Evolutionary conservation across 2,113 vertebrate genomes (phyloP).

Genomic region (Hemiscyllium ocellatum): DNA sequence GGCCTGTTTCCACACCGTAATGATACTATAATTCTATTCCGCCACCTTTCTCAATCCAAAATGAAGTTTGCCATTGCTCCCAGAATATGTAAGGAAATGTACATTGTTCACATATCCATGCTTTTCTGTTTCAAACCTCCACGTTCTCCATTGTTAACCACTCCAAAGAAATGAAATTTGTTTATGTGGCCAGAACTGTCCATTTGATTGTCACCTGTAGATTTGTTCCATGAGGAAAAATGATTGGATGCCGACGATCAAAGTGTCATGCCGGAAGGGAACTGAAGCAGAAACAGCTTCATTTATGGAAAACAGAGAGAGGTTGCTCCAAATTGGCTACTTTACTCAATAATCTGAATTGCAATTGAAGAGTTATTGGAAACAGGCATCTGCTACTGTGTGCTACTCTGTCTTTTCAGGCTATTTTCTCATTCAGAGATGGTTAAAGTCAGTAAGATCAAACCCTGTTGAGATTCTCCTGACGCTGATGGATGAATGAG

Average conservation of each 20-base stretch:
- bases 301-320: background rate
- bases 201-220: constrained; percentile 1
- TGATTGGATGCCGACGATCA: constrained; percentile 1
- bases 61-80: background rate
- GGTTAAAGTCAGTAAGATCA: constrained; percentile 24
- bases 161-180: no score
- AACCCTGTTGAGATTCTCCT: constrained; percentile 9
- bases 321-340: background rate
- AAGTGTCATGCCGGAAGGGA: background rate
- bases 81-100: background rate
- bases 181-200: background rate
- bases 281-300: background rate
- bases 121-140: background rate
- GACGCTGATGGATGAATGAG: constrained; percentile 19
- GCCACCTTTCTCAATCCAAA: background rate
- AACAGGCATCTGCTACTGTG: constrained; percentile 24
- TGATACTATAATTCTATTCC: no score
- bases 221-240: background rate
- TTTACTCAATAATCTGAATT: background rate
- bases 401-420: constrained; percentile 24
- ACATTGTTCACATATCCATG: background rate
- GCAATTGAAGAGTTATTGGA: background rate
- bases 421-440: constrained; percentile 8
- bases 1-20: no score
- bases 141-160: background rate